Conservation (phyloP, 2,797 vertebrate species). For the Cichlasoma orientale region DNA sequence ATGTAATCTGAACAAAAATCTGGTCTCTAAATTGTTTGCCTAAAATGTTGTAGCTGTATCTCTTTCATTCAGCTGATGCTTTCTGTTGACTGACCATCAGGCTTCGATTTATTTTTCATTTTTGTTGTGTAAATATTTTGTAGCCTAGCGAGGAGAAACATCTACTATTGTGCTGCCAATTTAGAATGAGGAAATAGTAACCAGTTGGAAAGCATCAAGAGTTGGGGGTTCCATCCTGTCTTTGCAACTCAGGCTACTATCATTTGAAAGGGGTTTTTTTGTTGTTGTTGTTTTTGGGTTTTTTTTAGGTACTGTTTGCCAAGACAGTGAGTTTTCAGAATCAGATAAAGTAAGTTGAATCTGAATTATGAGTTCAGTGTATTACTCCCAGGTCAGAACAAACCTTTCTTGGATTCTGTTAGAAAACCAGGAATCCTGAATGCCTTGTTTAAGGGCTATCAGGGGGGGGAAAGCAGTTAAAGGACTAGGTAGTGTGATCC, state of each 20-base stretch:
- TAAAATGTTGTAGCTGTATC: not conserved
- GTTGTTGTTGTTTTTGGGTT: too few species aligned
- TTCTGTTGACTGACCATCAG: not conserved
- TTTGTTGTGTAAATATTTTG: conserved; percentile 24
- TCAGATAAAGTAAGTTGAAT: conserved; percentile 9
- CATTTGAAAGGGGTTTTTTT: not conserved
- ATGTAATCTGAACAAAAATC: too few species aligned
- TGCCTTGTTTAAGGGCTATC: not conserved
- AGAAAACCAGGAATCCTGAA: not conserved
- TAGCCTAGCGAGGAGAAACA: conserved; percentile 9
- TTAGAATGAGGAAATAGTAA: not conserved
- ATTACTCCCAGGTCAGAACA: conserved; percentile 28
- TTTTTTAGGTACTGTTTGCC: not conserved
- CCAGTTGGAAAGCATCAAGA: not conserved
- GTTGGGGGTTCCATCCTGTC: conserved; percentile 2
- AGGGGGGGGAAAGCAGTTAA: not conserved
- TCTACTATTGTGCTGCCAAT: conserved; percentile 19
- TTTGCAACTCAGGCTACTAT: conserved; percentile 14
- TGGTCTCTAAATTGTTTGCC: not conserved
- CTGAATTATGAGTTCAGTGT: not conserved
- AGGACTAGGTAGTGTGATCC: not conserved
- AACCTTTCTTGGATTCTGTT: not conserved
- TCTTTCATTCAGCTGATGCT: not conserved
- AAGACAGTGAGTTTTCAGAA: conserved; percentile 18
- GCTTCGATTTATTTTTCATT: not conserved